Evolutionary conservation across 2,797 vertebrate species (phyloP), one percentile per base, ranked within the genome.

Genomic region (Pogoniulus pusillus): DNA sequence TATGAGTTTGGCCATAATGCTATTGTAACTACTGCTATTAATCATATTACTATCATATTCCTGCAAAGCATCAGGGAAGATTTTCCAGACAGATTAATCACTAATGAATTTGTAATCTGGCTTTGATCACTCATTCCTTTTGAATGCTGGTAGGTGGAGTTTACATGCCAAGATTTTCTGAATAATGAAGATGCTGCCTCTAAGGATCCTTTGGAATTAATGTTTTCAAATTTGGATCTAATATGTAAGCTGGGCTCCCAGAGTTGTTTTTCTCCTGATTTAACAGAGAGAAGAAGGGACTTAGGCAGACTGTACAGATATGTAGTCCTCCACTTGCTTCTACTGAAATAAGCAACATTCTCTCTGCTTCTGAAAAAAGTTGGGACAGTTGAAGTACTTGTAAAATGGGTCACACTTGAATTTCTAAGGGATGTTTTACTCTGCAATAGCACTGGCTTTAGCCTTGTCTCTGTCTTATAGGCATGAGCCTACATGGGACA

Each of bases 101-200:
- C 81, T 95, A 93, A 96, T 91, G 91, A 95, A 94, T 95, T 87
- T 93, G 72, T 86, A 82, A 93, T 95, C 86, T 87, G 73, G 59
- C 93, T 96, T 96, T 96, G 94, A 95, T 96, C 94, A 95, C 66
- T 66, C 93, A 94, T 95, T 96, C 93, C 91, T 93, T 96, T 91
- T 94, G 93, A 95, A 85, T 95, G 86, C 72, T 90, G 59, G 82
- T 93, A 85, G 94, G 95, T 87, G 94, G 95, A 95, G 93, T 96
- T 94, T 95, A 95, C 94, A 95, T 49, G 91, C 72, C 85, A 73
- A 58, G 93, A 80, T 85, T 87, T 92, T 94, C 86, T 91, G 86
- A 92, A 90, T 95, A 95, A 96, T 87, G 91, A 90, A 75, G 75
- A 88, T 53, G 51, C 63, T 90, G 93, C 88, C 93, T 87, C 91